Evolutionary conservation across 2,113 vertebrate genomes (phyloP).

Genomic region (Corythaixoides concolor): DNA sequence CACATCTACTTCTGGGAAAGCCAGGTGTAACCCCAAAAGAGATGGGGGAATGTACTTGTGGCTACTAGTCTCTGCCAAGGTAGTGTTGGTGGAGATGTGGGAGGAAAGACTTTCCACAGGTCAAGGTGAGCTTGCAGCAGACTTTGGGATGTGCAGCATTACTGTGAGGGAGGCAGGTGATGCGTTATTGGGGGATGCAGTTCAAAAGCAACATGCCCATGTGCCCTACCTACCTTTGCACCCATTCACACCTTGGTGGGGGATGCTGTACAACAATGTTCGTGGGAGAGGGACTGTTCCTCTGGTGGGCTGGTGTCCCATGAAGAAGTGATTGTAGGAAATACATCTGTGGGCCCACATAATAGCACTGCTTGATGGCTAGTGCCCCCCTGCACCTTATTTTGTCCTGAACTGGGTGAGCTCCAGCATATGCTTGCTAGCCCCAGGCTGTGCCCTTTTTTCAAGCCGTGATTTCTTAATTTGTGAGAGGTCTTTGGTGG

Average conservation of each 20-base stretch:
- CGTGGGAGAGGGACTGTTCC: neutral
- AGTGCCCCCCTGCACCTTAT: neutral
- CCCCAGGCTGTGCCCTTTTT: neutral
- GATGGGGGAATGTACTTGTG: neutral
- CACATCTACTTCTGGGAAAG: neutral
- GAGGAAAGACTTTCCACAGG: neutral
- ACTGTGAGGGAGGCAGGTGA: neutral
- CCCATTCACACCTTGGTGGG: neutral
- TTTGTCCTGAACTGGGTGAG: neutral
- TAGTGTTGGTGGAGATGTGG: neutral
- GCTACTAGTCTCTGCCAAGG: neutral
- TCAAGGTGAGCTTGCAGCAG: neutral
- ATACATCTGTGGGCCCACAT: rapidly evolving
- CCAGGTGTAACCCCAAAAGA: neutral
- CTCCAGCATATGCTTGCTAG: neutral
- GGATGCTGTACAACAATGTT: neutral
- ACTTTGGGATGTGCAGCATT: rapidly evolving
- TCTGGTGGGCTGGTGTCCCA: neutral
- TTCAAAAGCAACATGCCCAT: neutral
- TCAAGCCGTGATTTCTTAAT: neutral
- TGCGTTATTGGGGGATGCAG: neutral
- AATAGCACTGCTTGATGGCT: neutral
- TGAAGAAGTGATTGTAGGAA: neutral
- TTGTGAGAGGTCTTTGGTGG: neutral
- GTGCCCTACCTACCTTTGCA: neutral